phyloP scores from a whole-genome alignment of 2,888 invertebrate genomes.

The Drosophila yooni region DNA sequence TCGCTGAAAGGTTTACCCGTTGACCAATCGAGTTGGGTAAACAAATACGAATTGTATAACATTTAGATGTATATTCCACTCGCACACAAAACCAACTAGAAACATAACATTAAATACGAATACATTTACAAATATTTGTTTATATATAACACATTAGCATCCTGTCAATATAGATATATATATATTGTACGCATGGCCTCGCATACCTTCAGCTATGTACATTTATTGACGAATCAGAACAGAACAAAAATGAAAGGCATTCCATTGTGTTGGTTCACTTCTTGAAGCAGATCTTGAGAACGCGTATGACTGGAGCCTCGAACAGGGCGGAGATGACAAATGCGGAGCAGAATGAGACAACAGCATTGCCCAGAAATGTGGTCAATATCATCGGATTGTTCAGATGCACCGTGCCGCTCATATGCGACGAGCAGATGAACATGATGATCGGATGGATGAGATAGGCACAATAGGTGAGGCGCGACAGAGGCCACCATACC shows the following conservation, averaged over 20 bases:
- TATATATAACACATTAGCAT: slow-evolving; percentile 39
- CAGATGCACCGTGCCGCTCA: slow-evolving; percentile 92
- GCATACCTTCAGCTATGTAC: slow-evolving; percentile 44
- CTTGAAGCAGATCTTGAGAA: slow-evolving; percentile 88
- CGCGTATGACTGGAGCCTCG: slow-evolving; percentile 92
- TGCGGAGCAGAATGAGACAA: slow-evolving; percentile 90
- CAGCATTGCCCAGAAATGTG: slow-evolving; percentile 88
- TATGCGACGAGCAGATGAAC: slow-evolving; percentile 91
- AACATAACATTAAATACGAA: slow-evolving; percentile 41
- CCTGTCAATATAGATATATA: slow-evolving; percentile 38
- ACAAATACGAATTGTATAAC: slow-evolving; percentile 12
- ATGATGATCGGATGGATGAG: slow-evolving; percentile 94
- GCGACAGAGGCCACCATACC: slow-evolving; percentile 93
- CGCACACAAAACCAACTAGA: slow-evolving; percentile 59
- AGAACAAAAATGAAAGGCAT: slow-evolving; percentile 10
- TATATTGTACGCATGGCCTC: slow-evolving; percentile 15
- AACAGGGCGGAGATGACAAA: slow-evolving; percentile 91
- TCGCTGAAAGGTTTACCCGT: neutral
- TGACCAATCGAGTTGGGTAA: neutral
- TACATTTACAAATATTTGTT: slow-evolving; percentile 39
- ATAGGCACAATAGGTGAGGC: slow-evolving; percentile 97
- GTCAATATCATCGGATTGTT: slow-evolving; percentile 89
- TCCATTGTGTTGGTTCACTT: slow-evolving; percentile 60
- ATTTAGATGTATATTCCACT: slow-evolving; percentile 46
- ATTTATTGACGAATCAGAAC: slow-evolving; percentile 22